Base-by-base conservation (phyloP, 1,140 invertebrate genomes). In the Pseudomyrmex gracilis region DNA sequence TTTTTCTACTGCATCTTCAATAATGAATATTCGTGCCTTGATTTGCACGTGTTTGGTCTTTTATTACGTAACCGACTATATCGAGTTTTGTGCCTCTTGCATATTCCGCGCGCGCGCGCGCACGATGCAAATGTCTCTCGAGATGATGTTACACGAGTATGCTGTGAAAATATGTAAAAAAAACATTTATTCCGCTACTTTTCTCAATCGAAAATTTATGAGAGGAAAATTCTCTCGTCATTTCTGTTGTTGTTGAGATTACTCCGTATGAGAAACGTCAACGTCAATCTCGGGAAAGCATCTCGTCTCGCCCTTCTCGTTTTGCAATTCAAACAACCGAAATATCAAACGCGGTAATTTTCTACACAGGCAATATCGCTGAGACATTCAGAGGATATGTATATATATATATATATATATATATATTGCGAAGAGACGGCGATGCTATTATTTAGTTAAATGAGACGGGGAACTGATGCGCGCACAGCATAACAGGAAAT, bases 401-500 rank as follows among this genome's bases (percentile, higher is more conserved):
- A n/a, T n/a, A n/a, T n/a, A n/a, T n/a, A n/a, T n/a, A n/a, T n/a
- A n/a, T n/a, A n/a, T n/a, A n/a, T n/a, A n/a, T n/a, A n/a, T n/a
- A 8, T 53, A 53, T 43, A 71, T 78, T 20, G 43, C 66, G 45
- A 80, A 71, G 53, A 70, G n/a, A 13, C n/a, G n/a, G 74, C 15
- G 43, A 20, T 34, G 53, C 15, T 57, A 70, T 70, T 70, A 70
- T 34, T 15, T 68, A 24, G 63, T 71, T 68, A 76, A 60, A n/a
- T 34, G 34, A 34, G 34, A 34, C 47, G 49, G 17, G 10, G 15
- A 68, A 45, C 47, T 12, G 47, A 34, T 34, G 47, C 86, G 76
- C 87, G 89, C 34, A 34, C 7, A 87, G 87, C 86, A 87, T 80
- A 89, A 70, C 87, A 83, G 87, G 87, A 89, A 88, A 80, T 82